A percentile compares a stretch with the other conserved stretches of the same genome.
These are phyloP conservation scores for Hippocampus barbouri DNA, from an alignment of 2,113 vertebrate species.

Conservation along the genomic window DNA sequence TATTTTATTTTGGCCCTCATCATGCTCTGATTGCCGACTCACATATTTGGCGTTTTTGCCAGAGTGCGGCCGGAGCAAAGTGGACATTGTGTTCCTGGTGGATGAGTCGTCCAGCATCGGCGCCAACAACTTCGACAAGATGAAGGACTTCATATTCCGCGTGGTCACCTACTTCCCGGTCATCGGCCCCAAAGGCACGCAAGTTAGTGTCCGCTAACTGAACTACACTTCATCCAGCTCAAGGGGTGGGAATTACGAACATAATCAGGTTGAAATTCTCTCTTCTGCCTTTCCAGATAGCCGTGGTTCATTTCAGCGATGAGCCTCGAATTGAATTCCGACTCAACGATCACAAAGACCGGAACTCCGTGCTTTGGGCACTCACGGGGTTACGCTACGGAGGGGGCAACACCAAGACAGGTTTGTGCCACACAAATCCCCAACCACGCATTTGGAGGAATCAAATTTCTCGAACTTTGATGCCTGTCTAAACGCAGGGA, in stretches of 20 bases:
- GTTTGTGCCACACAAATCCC: slow-evolving; percentile 45
- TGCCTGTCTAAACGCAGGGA: slow-evolving; percentile 63
- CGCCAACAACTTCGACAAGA: slow-evolving; percentile 79
- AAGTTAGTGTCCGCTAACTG: slow-evolving; percentile 61
- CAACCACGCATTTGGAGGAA: neutral
- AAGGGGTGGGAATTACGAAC: neutral
- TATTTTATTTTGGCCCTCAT: neutral
- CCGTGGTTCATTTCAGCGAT: slow-evolving; percentile 84
- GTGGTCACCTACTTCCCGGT: slow-evolving; percentile 82
- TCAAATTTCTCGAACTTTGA: neutral
- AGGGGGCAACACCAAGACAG: slow-evolving; percentile 86
- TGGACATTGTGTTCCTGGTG: slow-evolving; percentile 84
- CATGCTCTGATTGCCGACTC: neutral
- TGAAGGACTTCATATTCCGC: slow-evolving; percentile 86
- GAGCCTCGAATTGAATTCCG: slow-evolving; percentile 80
- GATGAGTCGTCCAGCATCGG: slow-evolving; percentile 89
- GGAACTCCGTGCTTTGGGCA: slow-evolving; percentile 75
- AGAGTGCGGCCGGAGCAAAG: slow-evolving; percentile 81
- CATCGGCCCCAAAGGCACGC: slow-evolving; percentile 77
- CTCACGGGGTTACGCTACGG: slow-evolving; percentile 71
- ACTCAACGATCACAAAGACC: slow-evolving; percentile 75
- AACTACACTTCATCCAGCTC: neutral
- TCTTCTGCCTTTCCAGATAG: slow-evolving; percentile 69
- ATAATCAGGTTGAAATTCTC: neutral
- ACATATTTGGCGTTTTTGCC: slow-evolving; percentile 20